Evolutionary conservation across 2,797 vertebrate genomes (phyloP).

Genomic region (Xiphophorus birchmanni): DNA sequence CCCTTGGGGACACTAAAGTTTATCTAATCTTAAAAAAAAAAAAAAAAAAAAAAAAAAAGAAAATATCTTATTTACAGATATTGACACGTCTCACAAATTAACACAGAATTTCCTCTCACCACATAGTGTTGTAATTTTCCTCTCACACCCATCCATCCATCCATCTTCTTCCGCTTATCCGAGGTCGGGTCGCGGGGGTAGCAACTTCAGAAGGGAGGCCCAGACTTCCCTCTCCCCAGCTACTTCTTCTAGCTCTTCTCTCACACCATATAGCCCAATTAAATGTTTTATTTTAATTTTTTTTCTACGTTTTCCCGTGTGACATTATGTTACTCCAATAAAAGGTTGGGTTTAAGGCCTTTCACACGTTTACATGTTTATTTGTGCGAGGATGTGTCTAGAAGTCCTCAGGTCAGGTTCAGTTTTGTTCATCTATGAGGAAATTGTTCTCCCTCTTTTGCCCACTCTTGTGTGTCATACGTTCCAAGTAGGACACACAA

Average conservation of each 20-base stretch:
- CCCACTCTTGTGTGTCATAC: conserved; percentile 58
- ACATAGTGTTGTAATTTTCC: background rate
- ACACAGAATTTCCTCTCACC: background rate
- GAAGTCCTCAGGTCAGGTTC: conserved; percentile 10
- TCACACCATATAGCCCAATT: background rate
- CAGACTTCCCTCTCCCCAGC: too few species aligned
- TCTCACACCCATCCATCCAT: too few species aligned
- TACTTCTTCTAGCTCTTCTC: too few species aligned
- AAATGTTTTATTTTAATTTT: background rate
- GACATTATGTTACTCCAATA: background rate
- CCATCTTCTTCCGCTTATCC: too few species aligned
- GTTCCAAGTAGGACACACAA: conserved; percentile 66
- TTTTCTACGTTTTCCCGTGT: background rate
- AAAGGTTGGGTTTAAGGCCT: background rate
- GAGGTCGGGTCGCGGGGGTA: too few species aligned
- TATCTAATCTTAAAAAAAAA: too few species aligned
- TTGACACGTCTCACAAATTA: background rate
- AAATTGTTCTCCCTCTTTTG: conserved; percentile 33
- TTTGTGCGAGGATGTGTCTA: background rate
- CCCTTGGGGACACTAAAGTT: too few species aligned
- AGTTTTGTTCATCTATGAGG: conserved; percentile 48
- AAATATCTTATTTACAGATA: background rate
- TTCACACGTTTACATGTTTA: background rate
- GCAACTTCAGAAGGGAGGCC: too few species aligned
- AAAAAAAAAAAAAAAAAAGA: too few species aligned